These are phyloP conservation scores for Allygus modestus DNA, from an alignment of 2,888 invertebrate genomes.

Conservation along the genomic window DNA sequence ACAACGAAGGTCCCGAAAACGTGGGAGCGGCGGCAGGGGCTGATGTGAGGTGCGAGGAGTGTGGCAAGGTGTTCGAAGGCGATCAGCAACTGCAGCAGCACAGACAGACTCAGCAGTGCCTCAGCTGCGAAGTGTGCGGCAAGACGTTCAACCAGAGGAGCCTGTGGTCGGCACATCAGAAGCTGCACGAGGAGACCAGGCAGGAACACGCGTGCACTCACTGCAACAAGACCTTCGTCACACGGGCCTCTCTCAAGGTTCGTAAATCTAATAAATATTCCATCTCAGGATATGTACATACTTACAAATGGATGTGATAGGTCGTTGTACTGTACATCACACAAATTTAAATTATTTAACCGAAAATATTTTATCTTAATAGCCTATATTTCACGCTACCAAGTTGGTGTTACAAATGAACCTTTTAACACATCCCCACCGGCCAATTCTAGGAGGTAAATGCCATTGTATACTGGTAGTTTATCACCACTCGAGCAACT, in stretches of 20 bases:
- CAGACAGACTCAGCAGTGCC: conserved; percentile 65
- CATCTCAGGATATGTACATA: too few relatives aligned
- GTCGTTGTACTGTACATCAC: too few relatives aligned
- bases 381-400: too few relatives aligned
- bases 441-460: too few relatives aligned
- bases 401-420: too few relatives aligned
- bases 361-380: too few relatives aligned
- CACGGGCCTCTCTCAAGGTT: conserved; percentile 74
- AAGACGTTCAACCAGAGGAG: conserved; percentile 68
- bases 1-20: conserved; percentile 57
- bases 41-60: conserved; percentile 63
- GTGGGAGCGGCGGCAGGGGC: conserved; percentile 39
- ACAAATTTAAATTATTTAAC: too few relatives aligned
- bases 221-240: conserved; percentile 74
- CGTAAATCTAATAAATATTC: conserved; percentile 1
- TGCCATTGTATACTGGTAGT: too few relatives aligned
- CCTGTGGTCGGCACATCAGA: conserved; percentile 70
- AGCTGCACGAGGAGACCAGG: conserved; percentile 68
- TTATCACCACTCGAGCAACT: too few relatives aligned
- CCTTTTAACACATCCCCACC: too few relatives aligned
- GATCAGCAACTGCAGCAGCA: conserved; percentile 66
- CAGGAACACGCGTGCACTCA: conserved; percentile 73
- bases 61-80: conserved; percentile 65
- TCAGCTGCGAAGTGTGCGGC: conserved; percentile 68
- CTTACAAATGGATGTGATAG: too few relatives aligned